A percentile compares a stretch with the other conserved stretches of the same genome.
These are phyloP conservation scores for Cyanoramphus novaezelandiae DNA, from an alignment of 2,113 vertebrate species.

Conservation along the genomic window DNA sequence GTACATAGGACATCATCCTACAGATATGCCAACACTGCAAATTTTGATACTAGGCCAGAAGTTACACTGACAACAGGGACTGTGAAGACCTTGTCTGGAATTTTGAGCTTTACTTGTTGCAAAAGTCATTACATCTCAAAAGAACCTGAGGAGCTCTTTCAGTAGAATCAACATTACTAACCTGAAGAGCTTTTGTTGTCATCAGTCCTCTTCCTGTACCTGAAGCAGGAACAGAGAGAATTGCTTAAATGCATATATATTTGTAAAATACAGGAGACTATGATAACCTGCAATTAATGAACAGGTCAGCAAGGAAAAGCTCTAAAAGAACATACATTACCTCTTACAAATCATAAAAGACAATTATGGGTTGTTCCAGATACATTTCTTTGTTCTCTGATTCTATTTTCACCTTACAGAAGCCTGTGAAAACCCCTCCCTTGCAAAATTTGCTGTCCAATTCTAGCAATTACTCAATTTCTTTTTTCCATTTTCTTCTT, in stretches of 20 bases:
- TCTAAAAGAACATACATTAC: neutral
- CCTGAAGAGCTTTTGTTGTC: constrained; percentile 77
- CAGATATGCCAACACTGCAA: neutral
- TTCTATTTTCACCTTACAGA: neutral
- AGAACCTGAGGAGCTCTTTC: neutral
- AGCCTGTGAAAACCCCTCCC: neutral
- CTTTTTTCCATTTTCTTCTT: neutral
- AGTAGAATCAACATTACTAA: constrained; percentile 42
- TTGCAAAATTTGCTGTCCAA: neutral
- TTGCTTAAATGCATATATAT: neutral
- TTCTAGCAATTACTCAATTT: neutral
- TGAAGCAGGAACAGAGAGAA: constrained; percentile 48
- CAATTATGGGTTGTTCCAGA: neutral
- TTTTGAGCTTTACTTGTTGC: neutral
- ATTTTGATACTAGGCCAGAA: neutral
- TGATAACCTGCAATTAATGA: neutral
- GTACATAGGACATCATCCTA: neutral
- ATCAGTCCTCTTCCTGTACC: constrained; percentile 91
- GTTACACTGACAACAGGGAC: neutral
- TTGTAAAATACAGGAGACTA: neutral
- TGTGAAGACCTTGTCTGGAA: neutral
- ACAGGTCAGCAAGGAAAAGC: neutral
- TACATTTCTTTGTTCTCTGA: neutral
- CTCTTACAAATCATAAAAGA: neutral
- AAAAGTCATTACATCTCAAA: neutral